phyloP scores from a whole-genome alignment of 2,113 vertebrate species.

The Scalopus aquaticus region DNA sequence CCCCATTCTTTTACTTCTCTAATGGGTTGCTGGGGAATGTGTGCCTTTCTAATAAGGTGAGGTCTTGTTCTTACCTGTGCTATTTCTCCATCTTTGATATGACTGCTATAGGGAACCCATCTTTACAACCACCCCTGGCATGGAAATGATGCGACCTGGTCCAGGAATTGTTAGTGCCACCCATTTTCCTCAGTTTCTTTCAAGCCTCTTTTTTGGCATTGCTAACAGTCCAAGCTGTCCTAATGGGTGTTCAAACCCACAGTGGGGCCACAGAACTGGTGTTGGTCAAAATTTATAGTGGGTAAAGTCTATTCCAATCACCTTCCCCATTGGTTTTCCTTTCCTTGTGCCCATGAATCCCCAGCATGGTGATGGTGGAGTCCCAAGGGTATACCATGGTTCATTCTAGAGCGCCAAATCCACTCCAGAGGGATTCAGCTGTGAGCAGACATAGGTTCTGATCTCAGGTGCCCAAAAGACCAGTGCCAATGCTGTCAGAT shows the following conservation, averaged over 20 bases:
- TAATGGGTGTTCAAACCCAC: no score
- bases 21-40: not conserved
- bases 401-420: not conserved
- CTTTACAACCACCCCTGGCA: rapidly evolving
- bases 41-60: not conserved
- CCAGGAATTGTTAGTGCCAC: not conserved
- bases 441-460: not conserved
- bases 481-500: no score
- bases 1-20: not conserved
- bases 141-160: not conserved
- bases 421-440: not conserved
- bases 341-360: not conserved
- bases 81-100: not conserved
- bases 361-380: not conserved
- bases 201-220: not conserved
- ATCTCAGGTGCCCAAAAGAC: not conserved
- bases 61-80: not conserved
- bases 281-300: no score
- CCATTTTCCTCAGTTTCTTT: not conserved
- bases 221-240: not conserved
- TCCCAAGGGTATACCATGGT: rapidly evolving
- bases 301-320: not conserved
- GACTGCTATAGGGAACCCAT: not conserved
- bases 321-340: not conserved
- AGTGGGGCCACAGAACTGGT: not conserved